A percentile compares a stretch with the other conserved stretches of the same genome.
Evolutionary conservation across 2,797 vertebrate genomes (phyloP).

Genomic region (Columba guinea): DNA sequence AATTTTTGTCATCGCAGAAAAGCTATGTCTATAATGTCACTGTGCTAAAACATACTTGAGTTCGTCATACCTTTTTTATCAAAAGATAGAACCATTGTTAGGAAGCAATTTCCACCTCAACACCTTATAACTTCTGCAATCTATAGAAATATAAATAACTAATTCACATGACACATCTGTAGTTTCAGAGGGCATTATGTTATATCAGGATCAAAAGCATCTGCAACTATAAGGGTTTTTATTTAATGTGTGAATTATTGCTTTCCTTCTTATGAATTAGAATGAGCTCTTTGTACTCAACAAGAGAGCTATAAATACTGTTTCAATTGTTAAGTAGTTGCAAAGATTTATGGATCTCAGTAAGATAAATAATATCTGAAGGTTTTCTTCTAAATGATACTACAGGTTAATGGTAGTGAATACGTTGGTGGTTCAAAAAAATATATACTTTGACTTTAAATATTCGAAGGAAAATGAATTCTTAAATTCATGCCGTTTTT

Average conservation of each 20-base stretch:
- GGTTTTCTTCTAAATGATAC: background rate
- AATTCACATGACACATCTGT: background rate
- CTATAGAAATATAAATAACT: background rate
- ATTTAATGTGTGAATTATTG: conserved; percentile 44
- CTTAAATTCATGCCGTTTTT: conserved; percentile 8
- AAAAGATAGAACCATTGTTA: background rate
- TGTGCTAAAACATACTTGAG: background rate
- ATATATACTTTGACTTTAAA: background rate
- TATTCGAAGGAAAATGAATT: background rate
- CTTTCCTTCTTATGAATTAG: background rate
- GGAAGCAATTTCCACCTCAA: background rate
- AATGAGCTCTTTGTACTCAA: conserved; percentile 12
- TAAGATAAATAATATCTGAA: conserved; percentile 12
- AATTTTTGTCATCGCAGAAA: background rate
- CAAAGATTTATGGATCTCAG: conserved; percentile 28
- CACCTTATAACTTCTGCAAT: background rate
- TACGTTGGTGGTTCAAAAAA: background rate
- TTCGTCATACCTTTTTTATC: background rate
- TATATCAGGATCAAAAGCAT: conserved; percentile 6
- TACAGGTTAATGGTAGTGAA: background rate
- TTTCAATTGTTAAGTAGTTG: background rate
- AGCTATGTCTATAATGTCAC: background rate
- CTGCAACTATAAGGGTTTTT: background rate
- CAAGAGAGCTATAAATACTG: conserved; percentile 7
- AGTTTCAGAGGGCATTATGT: conserved; percentile 25